Base-by-base conservation (phyloP, 2,797 vertebrate species). In the Tangara arthus region DNA sequence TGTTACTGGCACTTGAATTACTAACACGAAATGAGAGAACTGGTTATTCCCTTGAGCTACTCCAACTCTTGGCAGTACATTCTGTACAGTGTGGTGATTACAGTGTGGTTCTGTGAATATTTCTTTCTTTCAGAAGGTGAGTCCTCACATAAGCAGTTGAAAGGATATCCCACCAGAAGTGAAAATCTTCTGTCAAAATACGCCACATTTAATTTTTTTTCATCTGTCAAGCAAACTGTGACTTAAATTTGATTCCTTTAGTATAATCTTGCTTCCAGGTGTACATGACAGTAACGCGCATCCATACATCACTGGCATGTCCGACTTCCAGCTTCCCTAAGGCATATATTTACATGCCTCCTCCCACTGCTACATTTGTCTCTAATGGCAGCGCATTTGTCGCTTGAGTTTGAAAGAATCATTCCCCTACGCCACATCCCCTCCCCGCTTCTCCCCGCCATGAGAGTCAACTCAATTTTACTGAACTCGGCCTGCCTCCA, bases 51-150 rank as follows among this genome's bases (percentile, higher is more conserved):
- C 19, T n/a, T 30, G 35, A 59, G 72, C 9, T 15, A 2, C 15
- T 32, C 23, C 12, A n/a, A 9, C 39, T 47, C 20, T 5, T 16
- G 42, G 39, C 81, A 72, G 37, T 20, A 27, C 20, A 21, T 7
- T 4, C 52, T 12, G 2, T 4, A 6, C 10, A 3, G 7, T 0
- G 5, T 2, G 9, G 15, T 2, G n/a, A 18, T 2, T 14, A 15
- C 2, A 7, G 27, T 26, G 49, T 11, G 41, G 44, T 28, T 47
- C 42, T 14, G 50, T 11, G 5, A 10, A 9, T 11, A 4, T 32
- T 56, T 46, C 1, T 41, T 50, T 61, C 8, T 21, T 66, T 42
- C 28, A 65, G 49, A 71, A 30, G 3, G 4, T 0, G 1, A 42
- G 20, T 28, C 27, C 20, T 69, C 44, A 12, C 30, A 0, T 3